Evolutionary conservation across 1,140 invertebrate species (phyloP).

Genomic region (Cherax destructor): DNA sequence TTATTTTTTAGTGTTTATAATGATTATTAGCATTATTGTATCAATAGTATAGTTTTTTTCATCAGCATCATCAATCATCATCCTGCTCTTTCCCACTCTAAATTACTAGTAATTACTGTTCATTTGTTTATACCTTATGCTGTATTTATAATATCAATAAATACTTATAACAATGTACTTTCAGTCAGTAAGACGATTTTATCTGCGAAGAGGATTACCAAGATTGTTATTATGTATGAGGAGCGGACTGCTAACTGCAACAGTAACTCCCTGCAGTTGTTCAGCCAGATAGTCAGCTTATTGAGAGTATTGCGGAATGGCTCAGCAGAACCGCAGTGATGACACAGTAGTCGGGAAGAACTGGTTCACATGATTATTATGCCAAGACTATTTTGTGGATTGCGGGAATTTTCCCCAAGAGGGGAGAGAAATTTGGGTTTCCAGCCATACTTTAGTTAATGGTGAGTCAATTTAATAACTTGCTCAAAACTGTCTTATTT

Average conservation of each 20-base stretch:
- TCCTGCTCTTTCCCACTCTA: no score
- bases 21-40: no score
- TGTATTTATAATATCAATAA: no score
- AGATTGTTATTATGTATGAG: conserved; percentile 79
- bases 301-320: conserved; percentile 82
- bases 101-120: no score
- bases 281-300: conserved; percentile 38
- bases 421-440: conserved; percentile 76
- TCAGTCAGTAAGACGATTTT: conserved; percentile 79
- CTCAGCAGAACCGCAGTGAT: conserved; percentile 77
- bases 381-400: conserved; percentile 80
- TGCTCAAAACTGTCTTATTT: neutral
- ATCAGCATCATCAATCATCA: no score
- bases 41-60: no score
- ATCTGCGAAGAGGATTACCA: conserved; percentile 79
- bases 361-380: conserved; percentile 79
- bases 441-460: conserved; percentile 31
- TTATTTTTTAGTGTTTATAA: no score
- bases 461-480: conserved; percentile 13
- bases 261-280: conserved; percentile 34
- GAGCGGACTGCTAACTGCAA: conserved; percentile 57
- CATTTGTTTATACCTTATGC: no score
- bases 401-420: conserved; percentile 87
- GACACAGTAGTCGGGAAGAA: conserved; percentile 77
- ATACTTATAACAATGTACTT: neutral